These are phyloP conservation scores for Aphaenogaster ashmeadi DNA, from an alignment of 1,140 invertebrate genomes.

Conservation along the genomic window DNA sequence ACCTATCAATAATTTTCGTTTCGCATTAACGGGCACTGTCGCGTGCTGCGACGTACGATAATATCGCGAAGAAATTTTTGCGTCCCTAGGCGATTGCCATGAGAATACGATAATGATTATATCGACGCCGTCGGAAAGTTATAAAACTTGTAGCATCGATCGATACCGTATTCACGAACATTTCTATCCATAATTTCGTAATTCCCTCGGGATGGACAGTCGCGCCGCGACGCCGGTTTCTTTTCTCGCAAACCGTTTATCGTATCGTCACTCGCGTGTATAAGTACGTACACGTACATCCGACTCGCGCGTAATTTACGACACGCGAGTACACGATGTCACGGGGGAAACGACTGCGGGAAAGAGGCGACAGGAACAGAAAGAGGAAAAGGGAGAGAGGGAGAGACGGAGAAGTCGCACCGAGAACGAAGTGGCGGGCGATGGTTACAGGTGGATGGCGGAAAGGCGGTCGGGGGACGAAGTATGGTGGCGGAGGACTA, in stretches of 20 bases:
- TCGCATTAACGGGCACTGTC: not conserved
- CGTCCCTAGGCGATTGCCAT: not conserved
- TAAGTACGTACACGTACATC: conserved; percentile 37
- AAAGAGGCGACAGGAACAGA: not conserved
- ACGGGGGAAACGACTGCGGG: conserved; percentile 45
- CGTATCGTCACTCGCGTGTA: conserved; percentile 46
- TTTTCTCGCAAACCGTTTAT: conserved; percentile 35
- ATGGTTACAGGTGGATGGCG: conserved; percentile 73
- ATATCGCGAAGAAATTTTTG: conserved; percentile 24
- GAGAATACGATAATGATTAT: conserved; percentile 18
- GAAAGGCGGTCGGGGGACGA: conserved; percentile 17
- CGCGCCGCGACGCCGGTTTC: conserved; percentile 9
- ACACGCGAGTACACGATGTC: conserved; percentile 60
- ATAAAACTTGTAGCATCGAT: conserved; percentile 24
- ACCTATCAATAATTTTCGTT: not conserved
- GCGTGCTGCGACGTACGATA: not conserved
- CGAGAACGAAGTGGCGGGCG: conserved; percentile 52
- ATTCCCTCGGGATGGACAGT: conserved; percentile 11
- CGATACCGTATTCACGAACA: conserved; percentile 7
- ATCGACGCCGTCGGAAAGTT: conserved; percentile 8
- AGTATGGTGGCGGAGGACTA: conserved; percentile 70
- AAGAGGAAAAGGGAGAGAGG: conserved; percentile 10
- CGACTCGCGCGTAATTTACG: conserved; percentile 70
- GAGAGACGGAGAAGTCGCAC: conserved; percentile 45
- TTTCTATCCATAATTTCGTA: conserved; percentile 41